Evolutionary conservation across 2,888 invertebrate species (phyloP).

Genomic region (Cinara cedri): DNA sequence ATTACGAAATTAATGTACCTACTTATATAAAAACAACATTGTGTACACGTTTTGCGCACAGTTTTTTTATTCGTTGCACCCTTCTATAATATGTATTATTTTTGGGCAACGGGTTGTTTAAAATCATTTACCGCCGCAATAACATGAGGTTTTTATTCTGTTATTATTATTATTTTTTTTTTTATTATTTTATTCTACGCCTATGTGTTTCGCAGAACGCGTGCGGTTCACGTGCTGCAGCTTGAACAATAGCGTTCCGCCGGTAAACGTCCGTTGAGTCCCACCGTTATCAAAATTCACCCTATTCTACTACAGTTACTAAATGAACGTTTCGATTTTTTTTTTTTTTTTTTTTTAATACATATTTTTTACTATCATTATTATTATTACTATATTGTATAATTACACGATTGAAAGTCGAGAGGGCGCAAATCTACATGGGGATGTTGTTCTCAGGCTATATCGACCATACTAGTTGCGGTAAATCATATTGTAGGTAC

Average conservation of each 20-base stretch:
- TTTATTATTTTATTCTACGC: constrained; percentile 15
- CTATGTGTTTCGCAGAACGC: constrained; percentile 34
- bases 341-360: constrained; percentile 25
- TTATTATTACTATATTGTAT: constrained; percentile 31
- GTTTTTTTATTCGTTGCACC: constrained; percentile 14
- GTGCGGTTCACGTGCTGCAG: constrained; percentile 52
- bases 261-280: constrained; percentile 48
- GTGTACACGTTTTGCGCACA: not conserved
- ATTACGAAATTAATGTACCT: constrained; percentile 52
- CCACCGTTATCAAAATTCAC: constrained; percentile 56
- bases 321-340: constrained; percentile 30
- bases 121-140: constrained; percentile 51
- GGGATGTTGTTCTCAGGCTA: constrained; percentile 1
- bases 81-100: constrained; percentile 35
- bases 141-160: constrained; percentile 37
- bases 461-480: not conserved
- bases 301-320: constrained; percentile 40
- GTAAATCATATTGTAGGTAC: not conserved
- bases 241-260: constrained; percentile 31
- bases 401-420: constrained; percentile 42
- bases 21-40: constrained; percentile 14
- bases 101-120: constrained; percentile 49
- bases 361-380: constrained; percentile 18
- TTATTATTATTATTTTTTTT: constrained; percentile 21
- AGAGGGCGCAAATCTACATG: constrained; percentile 52